Evolutionary conservation across 2,888 invertebrate species (phyloP), one percentile per base, ranked within the genome.

Genomic region (Drosophila pseudotakahashii): DNA sequence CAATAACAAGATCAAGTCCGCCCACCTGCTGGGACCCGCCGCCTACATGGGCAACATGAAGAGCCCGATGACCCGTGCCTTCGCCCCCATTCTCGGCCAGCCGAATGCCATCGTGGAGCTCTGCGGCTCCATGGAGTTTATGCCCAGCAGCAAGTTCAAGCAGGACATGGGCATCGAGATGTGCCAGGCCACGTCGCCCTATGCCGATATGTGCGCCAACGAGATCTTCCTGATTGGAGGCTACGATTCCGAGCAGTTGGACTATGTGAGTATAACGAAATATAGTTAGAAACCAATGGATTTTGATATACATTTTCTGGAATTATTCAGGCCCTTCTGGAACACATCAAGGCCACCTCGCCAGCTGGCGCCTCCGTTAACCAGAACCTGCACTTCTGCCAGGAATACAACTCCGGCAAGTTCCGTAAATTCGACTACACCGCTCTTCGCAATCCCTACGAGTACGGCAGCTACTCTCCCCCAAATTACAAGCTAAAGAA

Each of bases 221-320:
- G 91, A 94, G n/a, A 81, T 96, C 11, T 95, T 96, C 90, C 90
- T 96, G 7, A 89, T 90, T 47, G 88, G 87, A 58, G 94, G 94
- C 26, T 93, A 90, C 69, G 91, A 93, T 75, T 88, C 91, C 3
- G 90, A 92, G 44, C 91, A 93, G 47, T 63, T 93, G 34, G 92
- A 93, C 78, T 84, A 74, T 74, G 93, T 93, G 88, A 88, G 89
- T 52, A 26, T 26, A 6, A 26, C 2, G 1, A 26, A 2, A 26
- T 26, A 26, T 3, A 19, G 19, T 2, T 19, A 19, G 3, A 19
- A 19, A 19, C 19, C 3, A 19, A 19, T 6, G 26, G 26, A 6
- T 26, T 5, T 41, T 16, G 1, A 6, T 34, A 10, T 34, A 34
- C 9, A 41, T 41, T 16, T n/a, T n/a, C 16, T 44, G 3, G 3